Evolutionary conservation across 2,888 invertebrate genomes (phyloP), one percentile per base, ranked within the genome.

Genomic region (Deilephila porcellus): DNA sequence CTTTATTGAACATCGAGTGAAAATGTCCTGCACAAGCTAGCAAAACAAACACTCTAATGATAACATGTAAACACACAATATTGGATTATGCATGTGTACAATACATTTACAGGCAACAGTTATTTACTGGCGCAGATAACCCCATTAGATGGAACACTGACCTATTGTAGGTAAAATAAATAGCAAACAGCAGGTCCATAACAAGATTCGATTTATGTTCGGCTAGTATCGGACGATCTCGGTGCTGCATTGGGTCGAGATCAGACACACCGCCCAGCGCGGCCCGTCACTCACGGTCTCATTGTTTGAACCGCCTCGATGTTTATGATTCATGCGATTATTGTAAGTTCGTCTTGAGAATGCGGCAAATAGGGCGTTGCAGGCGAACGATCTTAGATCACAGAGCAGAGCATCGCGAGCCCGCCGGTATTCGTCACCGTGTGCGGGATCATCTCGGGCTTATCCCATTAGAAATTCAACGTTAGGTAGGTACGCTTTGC

Each of bases 291-390:
- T 93, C 91, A 88, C 83, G 85, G 84, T 82, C 82, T 87, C 88
- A 94, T 93, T 93, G 93, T 93, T 89, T 88, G 87, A 86, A 82
- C 85, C 85, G 86, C 83, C 87, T 85, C 88, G 90, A 89, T 87
- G 84, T 85, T 80, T 88, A 90, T 93, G 92, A 93, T 90, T 93
- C 93, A 93, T 92, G 82, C 84, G 80, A 80, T 82, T 86, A 90
- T 87, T 88, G 88, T 88, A 88, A 88, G 86, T 89, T 90, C 85
- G 82, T 88, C 93, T 93, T 93, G 92, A 92, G 91, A 91, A 88
- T 90, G 89, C 89, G 89, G 86, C 88, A 91, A 93, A 92, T 91
- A 89, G 92, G 91, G 88, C 93, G 91, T 88, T 91, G 89, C 91
- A 85, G 85, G 85, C 87, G 85, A 90, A 90, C 90, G 90, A 89